These are phyloP conservation scores for Pterobdella sp. DNA, from an alignment of 2,888 invertebrate species.

Conservation along the genomic window DNA sequence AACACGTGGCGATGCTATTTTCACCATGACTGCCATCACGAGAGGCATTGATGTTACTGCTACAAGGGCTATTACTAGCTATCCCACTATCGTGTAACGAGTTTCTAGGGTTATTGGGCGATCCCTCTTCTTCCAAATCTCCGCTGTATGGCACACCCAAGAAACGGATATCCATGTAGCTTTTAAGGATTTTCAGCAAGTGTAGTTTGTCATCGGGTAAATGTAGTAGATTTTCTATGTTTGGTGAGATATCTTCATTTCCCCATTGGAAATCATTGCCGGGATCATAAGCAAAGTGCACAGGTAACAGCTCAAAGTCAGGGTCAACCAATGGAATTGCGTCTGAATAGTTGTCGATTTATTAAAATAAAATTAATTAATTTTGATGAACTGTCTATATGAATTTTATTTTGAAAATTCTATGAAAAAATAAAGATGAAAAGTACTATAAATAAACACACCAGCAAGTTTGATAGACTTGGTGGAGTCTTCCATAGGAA, in stretches of 20 bases:
- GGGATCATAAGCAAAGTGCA: conserved; percentile 76
- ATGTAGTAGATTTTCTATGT: no score
- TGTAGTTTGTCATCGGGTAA: background rate
- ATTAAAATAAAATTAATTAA: background rate
- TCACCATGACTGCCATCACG: background rate
- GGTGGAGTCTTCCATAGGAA: conserved; percentile 50
- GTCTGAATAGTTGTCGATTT: conserved; percentile 46
- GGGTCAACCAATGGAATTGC: conserved; percentile 70
- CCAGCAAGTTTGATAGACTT: conserved; percentile 17
- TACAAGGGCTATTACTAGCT: background rate
- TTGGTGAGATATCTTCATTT: background rate
- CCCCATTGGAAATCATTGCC: conserved; percentile 56
- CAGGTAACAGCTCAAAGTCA: conserved; percentile 61
- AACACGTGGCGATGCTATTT: background rate
- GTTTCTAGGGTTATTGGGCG: background rate
- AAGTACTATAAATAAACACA: background rate
- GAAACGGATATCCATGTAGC: conserved; percentile 23
- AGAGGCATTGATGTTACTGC: conserved; percentile 11
- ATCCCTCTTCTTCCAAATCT: conserved; percentile 5
- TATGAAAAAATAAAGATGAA: background rate
- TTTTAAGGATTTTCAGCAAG: conserved; percentile 7
- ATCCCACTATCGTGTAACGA: conserved; percentile 3
- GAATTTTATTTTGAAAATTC: background rate
- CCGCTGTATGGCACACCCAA: conserved; percentile 17
- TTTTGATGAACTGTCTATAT: background rate